phyloP scores from a whole-genome alignment of 2,797 vertebrate species.

The Myotis planiceps region DNA sequence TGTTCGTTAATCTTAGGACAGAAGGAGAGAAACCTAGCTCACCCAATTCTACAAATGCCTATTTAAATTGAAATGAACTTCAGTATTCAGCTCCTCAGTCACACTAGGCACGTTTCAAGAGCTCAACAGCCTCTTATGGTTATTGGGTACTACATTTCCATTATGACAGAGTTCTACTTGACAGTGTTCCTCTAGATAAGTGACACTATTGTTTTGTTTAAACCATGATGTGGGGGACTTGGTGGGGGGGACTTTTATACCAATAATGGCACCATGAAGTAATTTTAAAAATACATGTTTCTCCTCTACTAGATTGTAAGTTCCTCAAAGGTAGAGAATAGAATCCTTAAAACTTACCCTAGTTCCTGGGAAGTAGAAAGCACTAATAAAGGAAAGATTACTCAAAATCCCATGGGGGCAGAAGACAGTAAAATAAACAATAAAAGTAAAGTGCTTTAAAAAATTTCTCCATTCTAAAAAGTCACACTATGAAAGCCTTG shows the following conservation, averaged over 20 bases:
- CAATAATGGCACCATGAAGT: neutral
- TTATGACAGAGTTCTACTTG: neutral
- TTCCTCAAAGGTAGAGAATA: conserved; percentile 11
- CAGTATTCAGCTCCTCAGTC: neutral
- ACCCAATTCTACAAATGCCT: neutral
- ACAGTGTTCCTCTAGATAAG: neutral
- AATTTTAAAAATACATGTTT: conserved; percentile 2
- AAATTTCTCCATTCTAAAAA: conserved; percentile 29
- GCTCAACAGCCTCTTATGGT: neutral
- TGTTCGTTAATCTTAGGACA: neutral
- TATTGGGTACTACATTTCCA: neutral
- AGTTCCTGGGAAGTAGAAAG: neutral
- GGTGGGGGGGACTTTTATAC: neutral
- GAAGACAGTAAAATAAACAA: conserved; percentile 28
- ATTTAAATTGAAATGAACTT: neutral
- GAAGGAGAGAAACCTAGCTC: neutral
- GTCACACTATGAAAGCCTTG: neutral
- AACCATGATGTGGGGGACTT: neutral
- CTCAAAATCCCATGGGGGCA: neutral
- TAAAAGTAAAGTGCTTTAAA: conserved; percentile 28
- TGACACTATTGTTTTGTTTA: neutral
- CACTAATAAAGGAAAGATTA: conserved; percentile 27
- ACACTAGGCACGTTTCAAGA: neutral
- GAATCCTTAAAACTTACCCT: neutral
- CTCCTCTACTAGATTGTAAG: neutral